Evolutionary conservation across 2,888 invertebrate species (phyloP).

Genomic region (Conops quadrifasciatus): DNA sequence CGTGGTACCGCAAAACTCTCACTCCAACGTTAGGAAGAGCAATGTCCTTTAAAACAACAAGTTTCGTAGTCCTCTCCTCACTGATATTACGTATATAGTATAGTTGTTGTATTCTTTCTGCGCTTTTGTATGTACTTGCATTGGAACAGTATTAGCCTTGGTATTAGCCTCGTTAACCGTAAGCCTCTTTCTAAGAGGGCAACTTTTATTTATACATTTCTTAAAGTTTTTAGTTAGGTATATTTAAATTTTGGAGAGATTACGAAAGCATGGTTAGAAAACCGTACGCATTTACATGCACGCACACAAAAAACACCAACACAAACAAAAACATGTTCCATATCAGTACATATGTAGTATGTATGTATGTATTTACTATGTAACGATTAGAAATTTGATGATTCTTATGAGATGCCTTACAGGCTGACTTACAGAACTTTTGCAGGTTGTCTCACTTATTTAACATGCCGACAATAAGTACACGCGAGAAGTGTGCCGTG

Average conservation of each 20-base stretch:
- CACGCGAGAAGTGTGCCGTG: constrained; percentile 66
- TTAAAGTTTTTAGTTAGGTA: constrained; percentile 25
- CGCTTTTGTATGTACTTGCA: constrained; percentile 1
- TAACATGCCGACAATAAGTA: constrained; percentile 66
- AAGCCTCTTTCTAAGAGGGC: not conserved
- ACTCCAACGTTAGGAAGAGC: no score
- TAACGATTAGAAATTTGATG: constrained; percentile 43
- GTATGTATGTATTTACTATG: constrained; percentile 44
- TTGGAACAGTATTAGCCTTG: constrained; percentile 21
- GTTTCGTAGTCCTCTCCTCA: no score
- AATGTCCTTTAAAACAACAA: no score
- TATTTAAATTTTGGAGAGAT: constrained; percentile 27
- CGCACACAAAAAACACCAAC: constrained; percentile 26
- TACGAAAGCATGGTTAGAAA: constrained; percentile 24
- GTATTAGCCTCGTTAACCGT: constrained; percentile 26
- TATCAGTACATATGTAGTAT: constrained; percentile 35
- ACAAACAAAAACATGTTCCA: constrained; percentile 28
- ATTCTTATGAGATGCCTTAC: constrained; percentile 44
- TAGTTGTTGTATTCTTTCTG: no score
- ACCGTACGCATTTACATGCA: no score
- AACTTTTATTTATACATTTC: constrained; percentile 1
- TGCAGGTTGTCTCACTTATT: constrained; percentile 66
- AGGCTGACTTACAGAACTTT: constrained; percentile 64
- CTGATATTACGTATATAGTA: no score
- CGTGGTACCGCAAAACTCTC: not conserved